These are phyloP conservation scores for Chalcosyrphus nemorum DNA, from an alignment of 2,888 invertebrate genomes.

Conservation along the genomic window DNA sequence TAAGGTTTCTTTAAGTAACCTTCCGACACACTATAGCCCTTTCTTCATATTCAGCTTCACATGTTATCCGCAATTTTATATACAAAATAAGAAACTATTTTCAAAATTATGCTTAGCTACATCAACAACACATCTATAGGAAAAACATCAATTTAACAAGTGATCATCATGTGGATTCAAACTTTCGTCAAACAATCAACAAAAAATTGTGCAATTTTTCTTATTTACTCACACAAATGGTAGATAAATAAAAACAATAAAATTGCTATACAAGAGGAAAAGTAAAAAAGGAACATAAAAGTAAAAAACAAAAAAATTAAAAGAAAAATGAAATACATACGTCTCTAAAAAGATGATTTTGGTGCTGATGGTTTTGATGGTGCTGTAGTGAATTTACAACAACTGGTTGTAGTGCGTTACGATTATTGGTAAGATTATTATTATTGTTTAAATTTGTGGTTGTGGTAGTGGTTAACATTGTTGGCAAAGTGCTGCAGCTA, in stretches of 20 bases:
- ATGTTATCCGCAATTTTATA: constrained; percentile 7
- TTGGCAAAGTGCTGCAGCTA: constrained; percentile 74
- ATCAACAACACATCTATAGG: constrained; percentile 32
- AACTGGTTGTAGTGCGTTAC: constrained; percentile 80
- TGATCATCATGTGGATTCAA: constrained; percentile 10
- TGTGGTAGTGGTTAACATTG: constrained; percentile 75
- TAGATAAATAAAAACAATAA: neutral
- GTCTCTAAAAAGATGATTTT: constrained; percentile 82
- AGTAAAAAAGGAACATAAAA: neutral
- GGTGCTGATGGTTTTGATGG: constrained; percentile 82
- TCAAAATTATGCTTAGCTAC: constrained; percentile 7
- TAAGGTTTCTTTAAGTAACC: neutral
- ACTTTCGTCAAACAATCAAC: neutral
- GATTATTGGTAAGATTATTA: constrained; percentile 74
- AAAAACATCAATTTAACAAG: constrained; percentile 31
- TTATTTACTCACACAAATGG: constrained; percentile 29
- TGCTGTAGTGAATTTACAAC: constrained; percentile 82
- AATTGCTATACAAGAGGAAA: constrained; percentile 6
- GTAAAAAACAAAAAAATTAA: constrained; percentile 12
- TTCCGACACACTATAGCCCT: neutral
- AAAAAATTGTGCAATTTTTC: constrained; percentile 44
- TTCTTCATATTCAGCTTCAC: neutral
- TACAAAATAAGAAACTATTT: neutral
- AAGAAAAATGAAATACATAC: constrained; percentile 79
- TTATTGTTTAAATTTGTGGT: constrained; percentile 75